Base-by-base conservation (phyloP, 37 sponge, comb jelly and placozoan species). In the Agelas oroides region DNA sequence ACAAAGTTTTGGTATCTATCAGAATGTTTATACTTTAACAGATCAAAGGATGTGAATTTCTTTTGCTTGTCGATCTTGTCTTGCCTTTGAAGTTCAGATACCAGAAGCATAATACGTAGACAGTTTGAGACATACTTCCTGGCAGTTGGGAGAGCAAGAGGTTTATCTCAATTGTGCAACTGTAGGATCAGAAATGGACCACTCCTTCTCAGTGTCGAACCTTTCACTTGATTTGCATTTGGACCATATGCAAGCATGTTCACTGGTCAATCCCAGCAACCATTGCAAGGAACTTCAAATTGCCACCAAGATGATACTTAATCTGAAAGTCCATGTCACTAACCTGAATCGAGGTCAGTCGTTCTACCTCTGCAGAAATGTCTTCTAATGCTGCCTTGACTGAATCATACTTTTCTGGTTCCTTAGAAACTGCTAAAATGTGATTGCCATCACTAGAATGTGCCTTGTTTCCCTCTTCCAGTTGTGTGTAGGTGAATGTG, bases 221-320 rank as follows among this genome's bases (percentile, higher is more conserved):
- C 78, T 36, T 55, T 67, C 21, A 18, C 58, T 30, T 16, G 33
- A 39, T 11, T 69, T 31, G 25, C 78, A 77, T 58, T 86, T 86
- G 64, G 79, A 86, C 87, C 87, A 86, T 14, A 86, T 86, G 37
- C 87, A 86, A 8, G 79, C 60, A 38, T 78, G 65, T 12, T 64
- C 23, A 53, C 61, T 32, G 28, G 5, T 86, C 71, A 19, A 86
- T 57, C 18, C 87, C 87, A 78, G 57, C 32, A 8, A 78, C 79
- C 5, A 27, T 41, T 25, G 87, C 72, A 31, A 86, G 37, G 56
- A 86, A 86, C 35, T 86, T 86, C 78, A 60, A 77, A 54, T 86
- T 79, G 37, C 87, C 87, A 37, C 79, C 87, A 18, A 86, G 62
- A 40, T 23, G 71, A 28, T 52, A 77, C 11, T 60, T 46, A 21